phyloP scores from a whole-genome alignment of 2,888 invertebrate species.

The Chalcis sispes region DNA sequence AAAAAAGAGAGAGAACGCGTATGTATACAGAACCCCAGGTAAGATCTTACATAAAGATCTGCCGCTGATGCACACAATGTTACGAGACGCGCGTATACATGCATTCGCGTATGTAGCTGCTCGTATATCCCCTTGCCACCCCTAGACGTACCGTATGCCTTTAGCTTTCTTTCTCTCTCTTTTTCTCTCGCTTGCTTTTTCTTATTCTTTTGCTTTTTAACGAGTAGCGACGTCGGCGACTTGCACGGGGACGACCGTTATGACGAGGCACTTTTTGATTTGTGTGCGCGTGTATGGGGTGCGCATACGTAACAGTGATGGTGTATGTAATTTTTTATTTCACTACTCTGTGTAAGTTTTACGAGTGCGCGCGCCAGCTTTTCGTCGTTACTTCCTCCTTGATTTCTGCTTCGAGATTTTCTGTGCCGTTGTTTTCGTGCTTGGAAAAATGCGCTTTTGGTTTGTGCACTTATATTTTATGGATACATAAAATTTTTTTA shows the following conservation, averaged over 20 bases:
- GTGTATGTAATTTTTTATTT: too few relatives aligned
- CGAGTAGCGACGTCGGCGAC: conserved; percentile 39
- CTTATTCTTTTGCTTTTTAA: conserved; percentile 19
- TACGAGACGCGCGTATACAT: conserved; percentile 5
- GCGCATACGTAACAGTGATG: conserved; percentile 32
- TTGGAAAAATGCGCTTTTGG: too few relatives aligned
- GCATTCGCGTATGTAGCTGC: background rate
- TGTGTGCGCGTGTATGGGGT: background rate
- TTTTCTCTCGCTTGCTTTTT: background rate
- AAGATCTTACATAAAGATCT: conserved; percentile 74
- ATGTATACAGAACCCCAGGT: conserved; percentile 61
- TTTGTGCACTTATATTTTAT: too few relatives aligned
- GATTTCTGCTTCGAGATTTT: too few relatives aligned
- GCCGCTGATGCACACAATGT: conserved; percentile 58
- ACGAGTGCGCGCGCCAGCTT: background rate
- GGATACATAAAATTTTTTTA: too few relatives aligned
- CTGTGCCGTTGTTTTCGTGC: too few relatives aligned
- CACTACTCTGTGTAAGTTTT: background rate
- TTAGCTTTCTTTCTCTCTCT: background rate
- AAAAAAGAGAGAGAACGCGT: background rate
- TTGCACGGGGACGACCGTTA: conserved; percentile 68
- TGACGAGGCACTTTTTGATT: conserved; percentile 63
- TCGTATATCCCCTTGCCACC: conserved; percentile 1
- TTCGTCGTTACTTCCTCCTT: background rate
- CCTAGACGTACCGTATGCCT: too few relatives aligned